Evolutionary conservation across 2,797 vertebrate genomes (phyloP), one percentile per base, ranked within the genome.

Genomic region (Saxicola maurus): DNA sequence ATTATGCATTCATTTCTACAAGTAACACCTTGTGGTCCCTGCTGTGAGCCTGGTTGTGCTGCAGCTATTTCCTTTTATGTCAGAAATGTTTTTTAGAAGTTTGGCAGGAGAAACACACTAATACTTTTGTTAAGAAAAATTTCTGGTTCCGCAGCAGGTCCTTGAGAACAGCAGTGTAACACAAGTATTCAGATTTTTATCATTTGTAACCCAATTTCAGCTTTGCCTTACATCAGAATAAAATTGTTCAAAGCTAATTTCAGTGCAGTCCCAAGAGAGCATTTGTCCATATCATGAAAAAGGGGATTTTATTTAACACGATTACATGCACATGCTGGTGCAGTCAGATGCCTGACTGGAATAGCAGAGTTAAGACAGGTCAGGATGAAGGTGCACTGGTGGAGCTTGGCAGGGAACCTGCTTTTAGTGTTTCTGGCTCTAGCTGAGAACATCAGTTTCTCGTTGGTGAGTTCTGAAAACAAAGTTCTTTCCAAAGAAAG

Each of bases 381-480:
- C 85, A 91, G 89, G 89, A 87, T 61, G 71, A 95, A 96, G 94
- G 91, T 92, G 87, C 80, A 79, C 52, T 86, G 87, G 82, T 74
- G 87, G 64, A 53, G 82, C 91, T 92, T 94, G 89, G 93, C 92
- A 93, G 86, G 82, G 87, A 94, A 95, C 69, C 73, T 92, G 88
- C 59, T 91, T 92, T 94, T 86, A 91, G 67, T 86, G 60, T 82
- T 92, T 92, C 92, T 95, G 93, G 94, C 94, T 93, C 85, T 66
- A 49, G 52, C 14, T 72, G 64, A 89, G 79, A 91, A 94, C 93
- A 56, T 79, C 71, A 46, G 91, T 86, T 89, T 94, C 91, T 92
- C 57, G 0, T 88, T 86, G 86, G 73, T 40, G 61, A 90, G 81
- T 57, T 87, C 92, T 72, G 55, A 90, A 94, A 94, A 90, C 80